Base-by-base conservation (phyloP, 2,113 vertebrate genomes). In the Condylura cristata region DNA sequence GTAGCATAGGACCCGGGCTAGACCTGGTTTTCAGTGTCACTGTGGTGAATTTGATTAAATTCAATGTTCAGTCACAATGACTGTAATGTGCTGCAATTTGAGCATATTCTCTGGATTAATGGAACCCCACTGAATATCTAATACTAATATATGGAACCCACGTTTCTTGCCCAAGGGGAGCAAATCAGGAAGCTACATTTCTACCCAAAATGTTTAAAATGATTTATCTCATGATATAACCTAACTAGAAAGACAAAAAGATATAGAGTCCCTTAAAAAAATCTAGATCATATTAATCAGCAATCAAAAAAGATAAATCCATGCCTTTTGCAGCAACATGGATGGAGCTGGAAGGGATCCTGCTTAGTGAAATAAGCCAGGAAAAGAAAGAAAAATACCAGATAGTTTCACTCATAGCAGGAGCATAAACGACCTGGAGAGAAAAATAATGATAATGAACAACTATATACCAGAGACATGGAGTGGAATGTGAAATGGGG, bases 141-240 rank as follows among this genome's bases (percentile, higher is more conserved):
- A 70, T 70, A 60, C 24, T 48, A 72, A 85, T 17, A 48, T 28
- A 60, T 18, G 9, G 44, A 93, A 17, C 37, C 22, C 6, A 72
- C 34, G 2, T n/a, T 97, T 91, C 79, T 89, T 8, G 20, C 6
- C 51, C 5, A 82, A 86, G 66, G 13, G 9, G 26, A 41, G 22
- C 93, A 68, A 89, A 93, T 8, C 16, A 89, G n/a, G 88, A 96
- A 79, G 30, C 17, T 75, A 11, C 17, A 89, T 95, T 92, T 83
- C 61, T 56, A 61, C 20, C 20, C 37, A 39, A 71, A 28, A 34
- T 51, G 53, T 76, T 91, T 8, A 85, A 84, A 88, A 56, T 26
- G 11, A 4, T 39, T 0, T 68, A 7, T 70, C 44, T 32, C 41
- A 70, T 8, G 48, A 1, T 12, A 0, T 37, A 75, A 41, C 3